phyloP scores from a whole-genome alignment of 1,140 invertebrate species.

The Drosophila pseudoananassae region DNA sequence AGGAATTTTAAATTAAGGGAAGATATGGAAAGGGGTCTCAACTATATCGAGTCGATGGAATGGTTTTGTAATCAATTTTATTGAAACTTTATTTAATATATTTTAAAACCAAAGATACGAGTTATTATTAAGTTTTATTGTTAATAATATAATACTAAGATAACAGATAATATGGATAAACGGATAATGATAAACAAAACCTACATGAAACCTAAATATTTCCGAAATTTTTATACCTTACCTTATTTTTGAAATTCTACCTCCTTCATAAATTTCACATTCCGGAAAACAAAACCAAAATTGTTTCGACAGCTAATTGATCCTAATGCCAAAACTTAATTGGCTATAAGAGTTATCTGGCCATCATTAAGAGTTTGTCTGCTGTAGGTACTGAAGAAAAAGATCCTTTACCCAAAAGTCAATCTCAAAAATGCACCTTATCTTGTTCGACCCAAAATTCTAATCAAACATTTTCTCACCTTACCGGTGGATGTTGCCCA shows the following conservation, averaged over 20 bases:
- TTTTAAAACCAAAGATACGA: no score
- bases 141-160: no score
- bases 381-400: constrained; percentile 18
- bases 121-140: no score
- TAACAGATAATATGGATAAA: no score
- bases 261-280: background rate
- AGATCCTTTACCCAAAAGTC: constrained; percentile 29
- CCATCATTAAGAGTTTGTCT: constrained; percentile 36
- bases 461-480: constrained; percentile 83
- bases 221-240: no score
- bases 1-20: constrained; percentile 8
- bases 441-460: constrained; percentile 56
- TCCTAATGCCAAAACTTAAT: constrained; percentile 21
- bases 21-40: background rate
- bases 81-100: no score
- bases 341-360: constrained; percentile 16
- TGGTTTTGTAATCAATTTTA: no score
- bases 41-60: no score
- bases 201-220: no score
- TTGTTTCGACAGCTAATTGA: constrained; percentile 33
- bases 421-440: constrained; percentile 27
- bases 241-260: constrained; percentile 9
- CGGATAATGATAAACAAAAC: no score
- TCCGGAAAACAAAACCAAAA: background rate
- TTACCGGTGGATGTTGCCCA: constrained; percentile 14